Percentiles rank a stretch among this genome's conserved stretches.
Evolutionary conservation across 2,113 vertebrate genomes (phyloP).

Genomic region (Lonchura striata): DNA sequence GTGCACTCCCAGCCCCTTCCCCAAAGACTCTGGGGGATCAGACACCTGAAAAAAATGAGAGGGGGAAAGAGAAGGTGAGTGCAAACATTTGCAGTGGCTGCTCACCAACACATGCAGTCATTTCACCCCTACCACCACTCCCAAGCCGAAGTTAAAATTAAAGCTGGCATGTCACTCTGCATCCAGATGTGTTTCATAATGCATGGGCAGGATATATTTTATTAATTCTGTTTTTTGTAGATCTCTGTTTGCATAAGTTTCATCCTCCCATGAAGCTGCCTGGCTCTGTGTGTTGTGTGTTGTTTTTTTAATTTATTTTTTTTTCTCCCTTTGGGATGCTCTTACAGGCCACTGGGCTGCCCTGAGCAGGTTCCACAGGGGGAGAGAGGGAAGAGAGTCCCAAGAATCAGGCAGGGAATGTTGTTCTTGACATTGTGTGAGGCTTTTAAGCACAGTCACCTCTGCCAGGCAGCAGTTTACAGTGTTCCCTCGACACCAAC

Average conservation of each 20-base stretch:
- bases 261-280: not conserved
- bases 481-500: not conserved
- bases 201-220: slow-evolving; percentile 48
- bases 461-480: not conserved
- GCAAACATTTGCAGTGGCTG: not conserved
- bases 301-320: not conserved
- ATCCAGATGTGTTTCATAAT: slow-evolving; percentile 56
- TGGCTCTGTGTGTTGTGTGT: not conserved
- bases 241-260: slow-evolving; percentile 14
- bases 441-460: not conserved
- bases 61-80: not conserved
- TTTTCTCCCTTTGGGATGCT: not conserved
- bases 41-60: not conserved
- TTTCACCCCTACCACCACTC: not conserved
- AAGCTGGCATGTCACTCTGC: slow-evolving; percentile 19
- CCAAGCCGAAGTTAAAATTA: slow-evolving; percentile 11
- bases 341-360: not conserved
- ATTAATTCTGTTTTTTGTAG: slow-evolving; percentile 37
- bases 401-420: not conserved
- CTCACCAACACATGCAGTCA: not conserved
- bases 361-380: not conserved
- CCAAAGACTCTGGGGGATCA: not conserved
- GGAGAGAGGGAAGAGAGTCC: not conserved
- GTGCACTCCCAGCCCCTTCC: not conserved
- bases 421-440: not conserved